A percentile compares a stretch with the other conserved stretches of the same genome.
Conservation (phyloP, 2,797 vertebrate genomes). For the Xenops minutus region DNA sequence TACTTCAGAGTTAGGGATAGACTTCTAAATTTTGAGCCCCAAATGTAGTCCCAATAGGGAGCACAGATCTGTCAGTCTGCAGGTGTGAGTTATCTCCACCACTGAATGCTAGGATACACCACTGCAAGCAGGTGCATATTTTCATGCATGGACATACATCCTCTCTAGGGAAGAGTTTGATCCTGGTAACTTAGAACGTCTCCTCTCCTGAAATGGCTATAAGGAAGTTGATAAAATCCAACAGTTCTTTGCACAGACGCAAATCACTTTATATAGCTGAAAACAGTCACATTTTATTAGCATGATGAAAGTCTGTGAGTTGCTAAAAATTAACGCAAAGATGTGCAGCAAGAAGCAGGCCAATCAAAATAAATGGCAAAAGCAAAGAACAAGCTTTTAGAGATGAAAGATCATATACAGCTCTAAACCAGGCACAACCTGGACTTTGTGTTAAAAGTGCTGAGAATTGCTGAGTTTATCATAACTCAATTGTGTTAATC, state of each 20-base stretch:
- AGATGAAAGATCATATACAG: background rate
- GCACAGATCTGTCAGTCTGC: background rate
- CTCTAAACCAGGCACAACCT: background rate
- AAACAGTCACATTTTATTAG: background rate
- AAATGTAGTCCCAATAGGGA: background rate
- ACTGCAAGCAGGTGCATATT: background rate
- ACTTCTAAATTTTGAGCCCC: background rate
- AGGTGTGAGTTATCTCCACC: background rate
- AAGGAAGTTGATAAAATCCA: background rate
- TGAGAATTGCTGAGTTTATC: background rate
- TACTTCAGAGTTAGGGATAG: background rate
- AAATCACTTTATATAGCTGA: background rate
- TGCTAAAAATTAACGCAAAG: background rate
- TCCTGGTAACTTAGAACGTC: background rate
- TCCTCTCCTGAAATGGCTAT: background rate
- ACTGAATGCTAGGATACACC: background rate
- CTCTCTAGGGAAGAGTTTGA: background rate
- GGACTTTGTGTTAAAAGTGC: background rate
- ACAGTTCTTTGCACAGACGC: background rate
- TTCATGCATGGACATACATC: background rate
- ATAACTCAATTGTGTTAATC: background rate
- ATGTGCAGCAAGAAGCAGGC: background rate
- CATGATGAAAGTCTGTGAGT: background rate
- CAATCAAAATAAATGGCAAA: background rate
- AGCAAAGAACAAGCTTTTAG: background rate